Evolutionary conservation across 2,888 invertebrate species (phyloP), one percentile per base, ranked within the genome.

Genomic region (Eristalinus sepulchralis): DNA sequence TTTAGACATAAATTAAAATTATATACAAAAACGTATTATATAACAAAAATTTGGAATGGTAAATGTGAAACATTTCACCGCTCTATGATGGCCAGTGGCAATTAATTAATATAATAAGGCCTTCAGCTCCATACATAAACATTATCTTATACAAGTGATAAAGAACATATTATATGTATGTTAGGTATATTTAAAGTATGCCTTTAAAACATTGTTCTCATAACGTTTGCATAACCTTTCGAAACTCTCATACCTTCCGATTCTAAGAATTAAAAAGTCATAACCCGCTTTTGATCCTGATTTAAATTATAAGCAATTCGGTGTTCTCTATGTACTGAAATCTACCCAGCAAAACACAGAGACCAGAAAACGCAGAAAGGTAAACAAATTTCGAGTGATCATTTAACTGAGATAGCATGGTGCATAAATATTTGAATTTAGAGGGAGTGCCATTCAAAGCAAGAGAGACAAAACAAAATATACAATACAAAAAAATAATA

Each of bases 361-460:
- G 57, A 22, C 17, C 47, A 47, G 17, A 47, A 17, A 47, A 47
- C 53, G 47, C 67, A 63, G 11, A 22, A 31, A 68, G 53, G 79
- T 66, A 81, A 81, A 72, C 71, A 63, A 68, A 84, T 71, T 79
- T 76, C 62, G 60, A 62, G 60, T 64, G 70, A 80, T 80, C 53
- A 60, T 73, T 60, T 34, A 71, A 80, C 64, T n/a, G 47, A 81
- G 76, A 76, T 84, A 84, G 33, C 81, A 24, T 72, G 72, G 55
- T 70, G 64, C 57, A 84, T 76, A 84, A 84, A 81, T 84, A 84
- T 84, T 84, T 81, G 75, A 84, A 67, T 71, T 76, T 55, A 67
- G 66, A 72, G 71, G 84, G 84, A 76, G 84, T 84, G 84, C 67
- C 81, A 39, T 57, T 57, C 31, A 60, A 73, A 33, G 53, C 47